Base-by-base conservation (phyloP, 2,113 vertebrate genomes). In the Pseudorhombus dupliciocellatus region DNA sequence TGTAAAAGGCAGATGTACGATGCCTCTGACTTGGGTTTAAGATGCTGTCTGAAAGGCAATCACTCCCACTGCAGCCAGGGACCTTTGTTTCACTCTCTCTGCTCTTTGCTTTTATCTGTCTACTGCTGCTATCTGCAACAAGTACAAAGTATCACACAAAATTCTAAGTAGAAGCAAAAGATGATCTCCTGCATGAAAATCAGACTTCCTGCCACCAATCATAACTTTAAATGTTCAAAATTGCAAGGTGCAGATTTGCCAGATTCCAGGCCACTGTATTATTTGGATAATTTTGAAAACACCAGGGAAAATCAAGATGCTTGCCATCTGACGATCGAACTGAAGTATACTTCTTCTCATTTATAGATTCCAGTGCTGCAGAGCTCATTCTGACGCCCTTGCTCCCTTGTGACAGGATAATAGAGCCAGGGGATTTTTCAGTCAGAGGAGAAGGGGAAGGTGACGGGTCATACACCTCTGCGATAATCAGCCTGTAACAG, bases 401-500 rank as follows among this genome's bases (percentile, higher is more conserved):
- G 14, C 42, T 51, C 57, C 22, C 31, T n/a, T 61, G 11, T 30
- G 50, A 66, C 7, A 44, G 22, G 53, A n/a, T 65, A 74, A 60
- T 25, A 11, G 21, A 71, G 65, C 52, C 44, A 11, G 34, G 61
- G 4, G 22, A 40, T 63, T 66, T 59, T 59, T 57, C 57, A 70
- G 30, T 46, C 44, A 21, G 50, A 34, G 53, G 37, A 77, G 44
- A 62, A 50, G 26, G 9, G 7, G 37, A 60, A 46, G 42, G 30
- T 63, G 51, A 58, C 51, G 46, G 51, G 56, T 72, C 25, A n/a
- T 8, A 61, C 52, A 58, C 46, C n/a, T 26, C 61, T 12, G 10
- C 48, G 20, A 44, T 71, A 72, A 67, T 72, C 52, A 60, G n/a
- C 44, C 28, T 31, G 55, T 73, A 57, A 62, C 28, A 16, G 53